Conservation (phyloP, 2,113 vertebrate species). For the Tinamus guttatus region DNA sequence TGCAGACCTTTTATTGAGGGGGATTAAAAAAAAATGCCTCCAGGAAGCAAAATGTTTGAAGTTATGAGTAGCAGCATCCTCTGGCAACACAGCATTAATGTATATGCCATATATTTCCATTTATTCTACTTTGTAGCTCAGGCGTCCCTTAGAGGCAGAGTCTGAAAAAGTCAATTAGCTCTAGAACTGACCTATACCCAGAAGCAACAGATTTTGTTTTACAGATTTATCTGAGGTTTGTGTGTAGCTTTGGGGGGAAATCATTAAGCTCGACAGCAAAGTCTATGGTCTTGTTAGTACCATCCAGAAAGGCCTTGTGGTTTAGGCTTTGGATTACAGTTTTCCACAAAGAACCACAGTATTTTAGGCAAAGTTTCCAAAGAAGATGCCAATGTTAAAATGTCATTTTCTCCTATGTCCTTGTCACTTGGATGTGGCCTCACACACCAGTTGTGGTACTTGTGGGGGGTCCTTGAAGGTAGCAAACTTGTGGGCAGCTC, state of each 20-base stretch:
- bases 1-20: neutral
- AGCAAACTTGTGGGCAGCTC: fast-evolving
- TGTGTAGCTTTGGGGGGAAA: constrained; percentile 39
- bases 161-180: constrained; percentile 6
- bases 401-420: neutral
- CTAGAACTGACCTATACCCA: constrained; percentile 5
- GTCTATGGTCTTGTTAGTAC: constrained; percentile 32
- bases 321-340: constrained; percentile 38
- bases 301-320: constrained; percentile 31
- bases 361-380: constrained; percentile 12
- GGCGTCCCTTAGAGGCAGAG: neutral
- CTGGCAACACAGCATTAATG: fast-evolving
- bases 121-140: neutral
- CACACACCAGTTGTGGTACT: neutral
- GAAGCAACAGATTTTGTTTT: constrained; percentile 34
- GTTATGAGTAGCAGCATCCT: neutral
- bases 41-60: neutral
- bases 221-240: constrained; percentile 46
- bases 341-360: constrained; percentile 22
- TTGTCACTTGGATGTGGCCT: neutral
- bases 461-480: neutral
- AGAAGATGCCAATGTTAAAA: neutral
- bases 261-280: constrained; percentile 15
- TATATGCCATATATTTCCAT: neutral
- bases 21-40: neutral